These are phyloP conservation scores for Raillietiella orientalis DNA, from an alignment of 2,888 invertebrate genomes.

Conservation along the genomic window DNA sequence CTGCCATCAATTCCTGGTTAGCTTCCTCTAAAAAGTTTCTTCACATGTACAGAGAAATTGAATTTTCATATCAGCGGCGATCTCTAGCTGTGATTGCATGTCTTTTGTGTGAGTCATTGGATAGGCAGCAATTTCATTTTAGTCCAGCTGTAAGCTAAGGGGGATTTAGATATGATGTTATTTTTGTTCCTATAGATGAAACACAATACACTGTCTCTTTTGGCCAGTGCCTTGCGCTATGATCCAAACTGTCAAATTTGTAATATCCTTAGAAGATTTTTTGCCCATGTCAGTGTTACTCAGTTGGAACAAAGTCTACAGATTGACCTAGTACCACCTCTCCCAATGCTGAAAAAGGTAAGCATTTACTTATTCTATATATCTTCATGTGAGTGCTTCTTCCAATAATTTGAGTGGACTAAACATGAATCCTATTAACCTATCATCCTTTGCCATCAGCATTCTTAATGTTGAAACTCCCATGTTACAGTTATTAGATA, in stretches of 20 bases:
- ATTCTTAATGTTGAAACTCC: no score
- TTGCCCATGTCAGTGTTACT: conserved; percentile 35
- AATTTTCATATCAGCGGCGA: conserved; percentile 9
- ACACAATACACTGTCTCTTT: conserved; percentile 51
- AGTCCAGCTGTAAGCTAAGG: conserved; percentile 44
- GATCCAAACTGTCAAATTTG: conserved; percentile 84
- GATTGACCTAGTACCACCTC: conserved; percentile 47
- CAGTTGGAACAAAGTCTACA: conserved; percentile 51
- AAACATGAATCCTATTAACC: no score
- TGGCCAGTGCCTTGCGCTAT: conserved; percentile 66
- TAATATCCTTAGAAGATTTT: conserved; percentile 51
- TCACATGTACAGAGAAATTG: conserved; percentile 17
- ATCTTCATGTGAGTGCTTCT: no score
- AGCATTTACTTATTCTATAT: conserved; percentile 5
- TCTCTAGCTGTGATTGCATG: conserved; percentile 47
- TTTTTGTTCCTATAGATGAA: conserved; percentile 29
- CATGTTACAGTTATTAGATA: no score
- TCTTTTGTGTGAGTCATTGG: conserved; percentile 75
- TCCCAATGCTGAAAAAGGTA: conserved; percentile 60
- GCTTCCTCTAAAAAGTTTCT: conserved; percentile 74
- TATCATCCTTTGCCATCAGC: no score
- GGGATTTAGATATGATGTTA: conserved; percentile 1
- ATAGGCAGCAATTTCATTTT: conserved; percentile 52
- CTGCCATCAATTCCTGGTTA: conserved; percentile 92
- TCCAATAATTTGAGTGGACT: no score